Evolutionary conservation across 2,797 vertebrate genomes (phyloP).

Genomic region (Semotilus atromaculatus): DNA sequence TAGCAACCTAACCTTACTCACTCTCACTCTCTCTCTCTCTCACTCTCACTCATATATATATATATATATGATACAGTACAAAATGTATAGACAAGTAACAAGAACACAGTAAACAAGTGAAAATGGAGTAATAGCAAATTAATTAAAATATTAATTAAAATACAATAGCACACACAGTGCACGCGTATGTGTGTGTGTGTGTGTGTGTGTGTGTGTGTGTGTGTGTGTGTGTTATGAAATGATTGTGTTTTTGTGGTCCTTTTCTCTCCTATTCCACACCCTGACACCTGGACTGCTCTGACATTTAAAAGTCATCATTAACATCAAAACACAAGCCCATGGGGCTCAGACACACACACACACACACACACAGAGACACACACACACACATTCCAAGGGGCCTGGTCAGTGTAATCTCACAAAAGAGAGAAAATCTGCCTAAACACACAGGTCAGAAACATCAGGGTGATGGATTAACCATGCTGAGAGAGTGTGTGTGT

Average conservation of each 20-base stretch:
- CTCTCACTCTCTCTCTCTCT: no score
- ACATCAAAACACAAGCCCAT: slow-evolving; percentile 63
- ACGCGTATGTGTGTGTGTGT: no score
- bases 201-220: background rate
- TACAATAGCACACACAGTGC: no score
- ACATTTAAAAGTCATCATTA: slow-evolving; percentile 79
- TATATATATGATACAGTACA: no score
- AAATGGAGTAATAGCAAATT: no score
- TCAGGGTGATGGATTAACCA: slow-evolving; percentile 35
- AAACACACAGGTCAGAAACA: slow-evolving; percentile 41
- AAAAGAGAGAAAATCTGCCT: slow-evolving; percentile 44
- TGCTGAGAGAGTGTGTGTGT: background rate
- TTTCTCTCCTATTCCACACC: slow-evolving; percentile 55
- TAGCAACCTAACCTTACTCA: no score
- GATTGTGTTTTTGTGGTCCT: slow-evolving; percentile 17
- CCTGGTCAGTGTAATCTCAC: slow-evolving; percentile 47
- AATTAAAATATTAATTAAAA: no score
- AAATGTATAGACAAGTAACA: no score
- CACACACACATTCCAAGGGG: slow-evolving; percentile 31
- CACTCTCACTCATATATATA: no score
- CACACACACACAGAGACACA: slow-evolving; percentile 25
- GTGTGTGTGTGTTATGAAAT: background rate
- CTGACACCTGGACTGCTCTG: slow-evolving; percentile 64
- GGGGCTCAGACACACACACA: slow-evolving; percentile 40
- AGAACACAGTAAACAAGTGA: no score